Percentiles rank a stretch among this genome's conserved stretches.
Conservation (phyloP, 2,113 vertebrate species). For the Chloropsis hardwickii region DNA sequence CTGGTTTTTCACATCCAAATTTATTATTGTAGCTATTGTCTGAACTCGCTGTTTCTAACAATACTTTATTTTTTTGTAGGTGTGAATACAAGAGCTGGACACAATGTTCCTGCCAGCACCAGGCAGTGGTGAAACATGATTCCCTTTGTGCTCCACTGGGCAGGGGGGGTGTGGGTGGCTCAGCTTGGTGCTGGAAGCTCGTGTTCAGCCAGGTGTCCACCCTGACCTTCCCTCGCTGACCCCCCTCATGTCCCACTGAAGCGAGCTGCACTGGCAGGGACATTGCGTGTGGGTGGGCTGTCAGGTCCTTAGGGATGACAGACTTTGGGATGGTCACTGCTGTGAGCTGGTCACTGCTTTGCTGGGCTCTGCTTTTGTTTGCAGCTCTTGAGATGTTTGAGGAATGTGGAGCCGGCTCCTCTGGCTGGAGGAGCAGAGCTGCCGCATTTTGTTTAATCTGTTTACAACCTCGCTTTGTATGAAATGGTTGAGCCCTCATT, state of each 20-base stretch:
- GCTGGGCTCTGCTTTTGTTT: background rate
- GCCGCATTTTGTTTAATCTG: fast-evolving
- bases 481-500: background rate
- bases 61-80: background rate
- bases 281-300: fast-evolving
- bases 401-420: fast-evolving
- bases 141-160: background rate
- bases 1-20: background rate
- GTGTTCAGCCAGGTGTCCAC: background rate
- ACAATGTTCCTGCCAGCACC: background rate
- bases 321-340: background rate
- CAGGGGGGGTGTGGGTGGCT: background rate
- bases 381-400: background rate
- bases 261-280: background rate
- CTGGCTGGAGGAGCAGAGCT: background rate
- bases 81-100: background rate
- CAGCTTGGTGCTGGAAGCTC: background rate
- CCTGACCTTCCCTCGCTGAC: background rate
- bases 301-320: background rate
- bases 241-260: background rate
- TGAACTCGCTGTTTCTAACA: background rate
- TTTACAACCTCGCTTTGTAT: background rate
- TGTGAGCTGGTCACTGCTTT: background rate
- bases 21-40: background rate
- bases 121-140: background rate